Base-by-base conservation (phyloP, 2,888 invertebrate genomes). In the Lacanobia oleracea region DNA sequence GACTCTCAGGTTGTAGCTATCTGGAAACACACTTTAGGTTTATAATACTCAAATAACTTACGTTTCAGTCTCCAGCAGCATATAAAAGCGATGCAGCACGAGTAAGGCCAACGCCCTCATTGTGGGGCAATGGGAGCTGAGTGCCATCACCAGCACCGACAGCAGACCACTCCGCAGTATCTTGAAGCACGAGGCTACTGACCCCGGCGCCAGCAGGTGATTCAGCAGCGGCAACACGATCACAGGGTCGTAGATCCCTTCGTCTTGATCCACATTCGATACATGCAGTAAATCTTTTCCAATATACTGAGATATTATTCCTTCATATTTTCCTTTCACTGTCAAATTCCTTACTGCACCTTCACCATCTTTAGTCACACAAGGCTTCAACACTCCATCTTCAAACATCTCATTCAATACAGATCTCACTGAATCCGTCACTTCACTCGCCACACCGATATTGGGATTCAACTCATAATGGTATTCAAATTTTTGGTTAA, bases 141-240 rank as follows among this genome's bases (percentile, higher is more conserved):
- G 95, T 0, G 97, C 97, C 81, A 97, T 96, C 65, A 98, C 96
- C 0, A 97, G 96, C 40, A 98, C 91, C 3, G 98, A 97, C 67
- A 99, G 94, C 57, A 97, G 96, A 1, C 98, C 98, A 74, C 96
- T 97, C 76, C 97, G 96, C 23, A 97, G 96, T 77, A 98, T 96
- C 91, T 97, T 97, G 85, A 97, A 97, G 72, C 97, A 97, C 23
- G 97, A 97, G 1, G 98, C 97, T 64, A 97, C 96, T 56, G 97
- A 97, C 81, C 98, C 98, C 7, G 98, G 97, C 0, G 97, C 97
- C 77, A 98, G 94, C 59, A 98, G 93, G 88, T 97, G 97, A 78
- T 97, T 97, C 90, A 99, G 96, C 14, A 98, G 91, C 0, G 98
- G 98, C 67, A 99, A 95, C 82, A 98, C 94, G 90, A 98, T 99